Base-by-base conservation (phyloP, 2,888 invertebrate genomes). In the Bombylius discolor region DNA sequence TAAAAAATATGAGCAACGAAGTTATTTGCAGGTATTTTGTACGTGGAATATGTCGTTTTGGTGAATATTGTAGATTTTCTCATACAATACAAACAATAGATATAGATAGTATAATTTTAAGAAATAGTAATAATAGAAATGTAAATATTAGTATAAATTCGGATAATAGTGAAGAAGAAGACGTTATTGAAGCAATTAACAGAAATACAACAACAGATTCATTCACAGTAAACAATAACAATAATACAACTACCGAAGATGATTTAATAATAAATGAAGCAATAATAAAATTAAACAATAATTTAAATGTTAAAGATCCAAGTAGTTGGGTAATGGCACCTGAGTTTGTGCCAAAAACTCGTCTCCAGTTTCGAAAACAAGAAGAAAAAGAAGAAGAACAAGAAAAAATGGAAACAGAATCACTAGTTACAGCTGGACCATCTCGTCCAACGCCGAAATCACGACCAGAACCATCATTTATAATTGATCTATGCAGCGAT, bases 31-130 rank as follows among this genome's bases (percentile, higher is more conserved):
- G 70, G 45, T 73, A 65, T 58, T 72, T 67, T 59, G 57, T 66
- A 56, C 66, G 69, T 39, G 73, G 73, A 32, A 67, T 69, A 42
- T 73, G 73, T 49, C 72, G 72, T 49, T 73, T 70, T 48, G 73
- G 73, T 13, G 66, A 67, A 44, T 62, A 68, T 57, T 73, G 73
- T 50, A 67, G 72, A 14, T 72, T 70, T 58, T 68, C 69, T 9
- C 73, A 73, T 59, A 34, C 49, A 5, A 45, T 44, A 4, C 68
- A 69, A 56, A 53, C 66, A 23, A 45, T 53, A 8, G 56, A 52
- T 53, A 55, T 57, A n/a, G 61, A 63, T 7, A 58, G n/a, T 23
- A 11, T 34, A 12, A 13, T 49, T 34, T 12, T 4, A 49, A 5
- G 4, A 42, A 11, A 42, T 5, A 8, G 11, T 11, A 44, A 8